Conservation (phyloP, 2,113 vertebrate genomes). For the Pseudolaguvia tuberculata region DNA sequence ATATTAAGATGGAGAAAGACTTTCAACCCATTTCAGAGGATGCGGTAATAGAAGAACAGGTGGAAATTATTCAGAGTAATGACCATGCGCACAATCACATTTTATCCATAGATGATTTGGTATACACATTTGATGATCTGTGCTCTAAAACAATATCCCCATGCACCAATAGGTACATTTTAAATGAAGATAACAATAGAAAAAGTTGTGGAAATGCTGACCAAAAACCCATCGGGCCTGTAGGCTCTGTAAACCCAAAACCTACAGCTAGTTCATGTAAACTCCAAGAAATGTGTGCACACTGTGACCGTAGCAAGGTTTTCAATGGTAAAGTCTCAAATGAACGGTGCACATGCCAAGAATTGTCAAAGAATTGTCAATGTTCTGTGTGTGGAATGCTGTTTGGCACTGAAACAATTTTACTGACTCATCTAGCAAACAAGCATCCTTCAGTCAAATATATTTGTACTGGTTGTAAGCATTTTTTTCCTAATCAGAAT, state of each 20-base stretch:
- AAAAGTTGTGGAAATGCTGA: neutral
- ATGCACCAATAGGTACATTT: slow-evolving; percentile 40
- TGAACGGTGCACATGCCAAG: slow-evolving; percentile 40
- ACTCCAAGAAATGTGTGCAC: slow-evolving; percentile 40
- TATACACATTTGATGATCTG: slow-evolving; percentile 4
- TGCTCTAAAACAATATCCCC: slow-evolving; percentile 45
- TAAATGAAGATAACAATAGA: neutral
- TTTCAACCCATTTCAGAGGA: slow-evolving; percentile 20
- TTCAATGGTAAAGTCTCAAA: slow-evolving; percentile 49
- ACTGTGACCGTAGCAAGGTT: slow-evolving; percentile 58
- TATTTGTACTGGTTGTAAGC: slow-evolving; percentile 56
- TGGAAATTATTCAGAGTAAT: neutral
- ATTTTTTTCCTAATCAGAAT: slow-evolving; percentile 53
- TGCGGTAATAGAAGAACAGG: slow-evolving; percentile 9
- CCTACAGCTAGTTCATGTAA: neutral
- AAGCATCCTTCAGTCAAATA: slow-evolving; percentile 46
- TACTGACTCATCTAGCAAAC: slow-evolving; percentile 52
- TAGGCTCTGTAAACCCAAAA: neutral
- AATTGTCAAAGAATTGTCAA: slow-evolving; percentile 28
- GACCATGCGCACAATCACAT: neutral
- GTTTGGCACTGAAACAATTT: slow-evolving; percentile 42
- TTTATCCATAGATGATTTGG: slow-evolving; percentile 2
- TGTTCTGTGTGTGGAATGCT: slow-evolving; percentile 51
- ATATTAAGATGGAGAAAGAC: neutral
- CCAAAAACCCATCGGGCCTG: neutral